These are phyloP conservation scores for Reticulitermes speratus DNA, from an alignment of 1,140 invertebrate genomes.

Conservation along the genomic window DNA sequence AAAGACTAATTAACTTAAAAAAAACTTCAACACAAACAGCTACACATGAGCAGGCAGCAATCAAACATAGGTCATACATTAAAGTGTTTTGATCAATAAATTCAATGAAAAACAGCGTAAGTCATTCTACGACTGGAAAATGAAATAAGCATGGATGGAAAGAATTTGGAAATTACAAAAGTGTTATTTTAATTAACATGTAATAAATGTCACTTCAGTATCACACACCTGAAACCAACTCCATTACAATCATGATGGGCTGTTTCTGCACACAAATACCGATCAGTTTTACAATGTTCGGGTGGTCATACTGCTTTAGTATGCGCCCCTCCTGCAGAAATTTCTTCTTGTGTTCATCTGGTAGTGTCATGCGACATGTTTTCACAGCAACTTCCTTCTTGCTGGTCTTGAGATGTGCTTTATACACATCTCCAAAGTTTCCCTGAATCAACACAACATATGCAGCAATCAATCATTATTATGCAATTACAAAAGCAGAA, in stretches of 20 bases:
- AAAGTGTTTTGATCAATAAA: too few relatives aligned
- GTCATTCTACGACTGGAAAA: too few relatives aligned
- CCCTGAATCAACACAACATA: constrained; percentile 62
- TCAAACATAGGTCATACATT: too few relatives aligned
- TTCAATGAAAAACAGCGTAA: too few relatives aligned
- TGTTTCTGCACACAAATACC: constrained; percentile 97
- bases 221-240: constrained; percentile 83
- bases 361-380: constrained; percentile 89
- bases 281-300: constrained; percentile 94
- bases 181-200: too few relatives aligned
- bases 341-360: constrained; percentile 94
- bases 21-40: too few relatives aligned
- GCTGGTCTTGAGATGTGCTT: constrained; percentile 78
- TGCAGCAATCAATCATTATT: neutral
- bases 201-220: neutral
- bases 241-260: constrained; percentile 99
- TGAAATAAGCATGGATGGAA: too few relatives aligned
- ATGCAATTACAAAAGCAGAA: neutral
- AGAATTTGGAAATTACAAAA: too few relatives aligned
- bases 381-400: constrained; percentile 92
- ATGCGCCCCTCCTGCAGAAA: constrained; percentile 95
- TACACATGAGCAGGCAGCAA: too few relatives aligned
- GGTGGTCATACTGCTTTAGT: constrained; percentile 95
- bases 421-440: constrained; percentile 97
- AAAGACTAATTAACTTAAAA: too few relatives aligned